These are phyloP conservation scores for Dallia pectoralis DNA, from an alignment of 2,797 vertebrate genomes.

Conservation along the genomic window DNA sequence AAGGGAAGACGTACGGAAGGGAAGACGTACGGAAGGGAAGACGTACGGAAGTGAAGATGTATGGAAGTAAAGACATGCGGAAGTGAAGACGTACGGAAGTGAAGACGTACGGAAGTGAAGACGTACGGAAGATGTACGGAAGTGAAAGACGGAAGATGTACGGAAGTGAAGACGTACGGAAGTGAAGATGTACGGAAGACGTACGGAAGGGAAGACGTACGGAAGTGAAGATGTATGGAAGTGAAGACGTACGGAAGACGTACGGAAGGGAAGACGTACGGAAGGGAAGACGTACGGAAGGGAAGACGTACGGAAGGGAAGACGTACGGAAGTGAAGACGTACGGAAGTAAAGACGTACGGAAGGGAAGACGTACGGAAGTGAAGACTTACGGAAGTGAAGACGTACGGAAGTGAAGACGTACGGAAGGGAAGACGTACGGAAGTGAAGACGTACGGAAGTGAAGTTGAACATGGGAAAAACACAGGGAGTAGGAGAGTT, in stretches of 20 bases:
- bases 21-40: background rate
- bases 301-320: no score
- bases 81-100: slow-evolving; percentile 37
- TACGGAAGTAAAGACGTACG: background rate
- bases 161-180: background rate
- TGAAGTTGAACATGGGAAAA: background rate
- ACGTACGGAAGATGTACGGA: background rate
- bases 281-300: no score
- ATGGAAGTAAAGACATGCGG: background rate
- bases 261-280: no score
- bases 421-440: no score
- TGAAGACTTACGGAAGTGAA: slow-evolving; percentile 40
- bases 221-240: no score
- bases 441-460: background rate
- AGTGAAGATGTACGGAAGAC: background rate
- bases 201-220: no score
- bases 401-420: slow-evolving; percentile 14
- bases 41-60: background rate
- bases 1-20: background rate
- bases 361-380: slow-evolving; percentile 4
- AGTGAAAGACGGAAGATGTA: slow-evolving; percentile 22
- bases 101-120: slow-evolving; percentile 22
- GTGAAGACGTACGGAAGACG: no score
- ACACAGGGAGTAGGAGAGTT: slow-evolving; percentile 1
- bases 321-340: no score